These are phyloP conservation scores for Melanargia galathea DNA, from an alignment of 2,888 invertebrate species.

Conservation along the genomic window DNA sequence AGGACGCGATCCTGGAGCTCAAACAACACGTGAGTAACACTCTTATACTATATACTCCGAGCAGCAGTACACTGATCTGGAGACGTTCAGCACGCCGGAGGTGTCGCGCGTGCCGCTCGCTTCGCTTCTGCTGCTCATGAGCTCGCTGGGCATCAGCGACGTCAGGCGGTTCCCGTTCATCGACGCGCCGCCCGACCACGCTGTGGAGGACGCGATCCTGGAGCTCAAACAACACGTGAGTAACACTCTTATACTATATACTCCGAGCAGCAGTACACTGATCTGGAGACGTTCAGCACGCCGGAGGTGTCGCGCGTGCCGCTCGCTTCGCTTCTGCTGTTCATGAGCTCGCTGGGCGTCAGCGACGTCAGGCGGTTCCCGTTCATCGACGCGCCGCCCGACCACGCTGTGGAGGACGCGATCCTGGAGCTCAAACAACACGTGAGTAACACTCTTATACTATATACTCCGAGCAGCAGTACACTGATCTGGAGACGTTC, in stretches of 20 bases:
- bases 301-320: conserved; percentile 98
- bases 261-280: conserved; percentile 88
- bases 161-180: conserved; percentile 96
- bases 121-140: conserved; percentile 94
- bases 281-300: conserved; percentile 78
- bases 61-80: conserved; percentile 83
- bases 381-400: conserved; percentile 95
- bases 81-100: conserved; percentile 89
- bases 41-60: conserved; percentile 94
- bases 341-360: conserved; percentile 97
- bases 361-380: conserved; percentile 96
- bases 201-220: conserved; percentile 92
- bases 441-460: too few species aligned
- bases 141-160: conserved; percentile 95
- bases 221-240: conserved; percentile 92
- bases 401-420: conserved; percentile 92
- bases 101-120: conserved; percentile 97
- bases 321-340: conserved; percentile 93
- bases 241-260: too few species aligned
- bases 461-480: conserved; percentile 93
- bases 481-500: conserved; percentile 49
- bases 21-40: conserved; percentile 90
- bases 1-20: conserved; percentile 91
- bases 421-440: conserved; percentile 93
- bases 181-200: conserved; percentile 93